Evolutionary conservation across 2,888 invertebrate species (phyloP).

Genomic region (Acanthosepion pharaonis): DNA sequence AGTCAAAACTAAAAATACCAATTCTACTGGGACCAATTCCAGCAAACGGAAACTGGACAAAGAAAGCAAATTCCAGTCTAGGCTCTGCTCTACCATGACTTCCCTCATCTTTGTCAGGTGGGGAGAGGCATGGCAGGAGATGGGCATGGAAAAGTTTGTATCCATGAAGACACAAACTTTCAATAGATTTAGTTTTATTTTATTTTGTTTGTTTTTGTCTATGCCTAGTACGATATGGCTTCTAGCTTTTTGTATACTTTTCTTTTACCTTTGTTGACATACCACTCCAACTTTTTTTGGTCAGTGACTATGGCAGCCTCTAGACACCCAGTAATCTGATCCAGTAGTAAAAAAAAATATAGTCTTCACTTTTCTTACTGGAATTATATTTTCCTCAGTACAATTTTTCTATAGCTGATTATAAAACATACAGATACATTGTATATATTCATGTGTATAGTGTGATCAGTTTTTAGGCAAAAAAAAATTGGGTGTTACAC

Average conservation of each 20-base stretch:
- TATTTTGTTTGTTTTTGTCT: background rate
- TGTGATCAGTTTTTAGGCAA: too few relatives aligned
- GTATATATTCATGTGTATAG: too few relatives aligned
- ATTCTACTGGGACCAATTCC: background rate
- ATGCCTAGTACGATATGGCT: background rate
- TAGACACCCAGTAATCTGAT: background rate
- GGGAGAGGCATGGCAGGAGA: too few relatives aligned
- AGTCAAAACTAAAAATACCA: background rate
- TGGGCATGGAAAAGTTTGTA: background rate
- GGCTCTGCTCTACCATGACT: background rate
- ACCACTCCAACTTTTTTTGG: background rate
- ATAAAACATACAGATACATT: too few relatives aligned
- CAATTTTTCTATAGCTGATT: too few relatives aligned
- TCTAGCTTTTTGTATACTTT: background rate
- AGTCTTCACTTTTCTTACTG: too few relatives aligned
- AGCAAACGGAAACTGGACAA: conserved; percentile 9
- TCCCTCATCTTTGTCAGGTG: background rate
- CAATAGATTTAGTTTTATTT: too few relatives aligned
- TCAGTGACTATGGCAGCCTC: background rate
- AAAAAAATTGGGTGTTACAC: too few relatives aligned
- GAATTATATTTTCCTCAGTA: too few relatives aligned
- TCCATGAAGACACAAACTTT: background rate
- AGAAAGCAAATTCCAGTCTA: background rate
- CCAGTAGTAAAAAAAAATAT: too few relatives aligned
- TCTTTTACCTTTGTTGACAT: background rate